A percentile compares a stretch with the other conserved stretches of the same genome.
phyloP scores from a whole-genome alignment of 2,888 invertebrate species.

The Stomorhina lunata region DNA sequence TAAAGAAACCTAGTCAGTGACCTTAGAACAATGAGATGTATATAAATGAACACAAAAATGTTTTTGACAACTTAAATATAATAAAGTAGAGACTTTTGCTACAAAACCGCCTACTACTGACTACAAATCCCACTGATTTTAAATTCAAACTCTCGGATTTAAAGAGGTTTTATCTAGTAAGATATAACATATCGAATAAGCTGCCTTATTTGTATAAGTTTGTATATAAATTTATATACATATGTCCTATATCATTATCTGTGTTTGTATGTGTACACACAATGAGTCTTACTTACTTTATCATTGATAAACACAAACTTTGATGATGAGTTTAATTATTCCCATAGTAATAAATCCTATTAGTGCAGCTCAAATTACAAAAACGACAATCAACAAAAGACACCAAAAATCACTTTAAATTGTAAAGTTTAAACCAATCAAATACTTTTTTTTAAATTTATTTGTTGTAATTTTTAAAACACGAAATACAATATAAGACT shows the following conservation, averaged over 20 bases:
- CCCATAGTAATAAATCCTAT: slow-evolving; percentile 32
- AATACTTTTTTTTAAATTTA: background rate
- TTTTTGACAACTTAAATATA: no score
- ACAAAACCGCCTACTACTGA: no score
- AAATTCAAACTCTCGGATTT: no score
- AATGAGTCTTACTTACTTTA: slow-evolving; percentile 25
- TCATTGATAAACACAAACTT: background rate
- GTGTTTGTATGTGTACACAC: background rate
- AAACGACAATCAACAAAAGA: background rate
- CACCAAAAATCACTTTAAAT: background rate
- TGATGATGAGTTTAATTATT: slow-evolving; percentile 11
- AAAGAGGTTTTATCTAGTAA: no score
- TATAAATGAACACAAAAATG: no score
- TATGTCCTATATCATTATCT: background rate
- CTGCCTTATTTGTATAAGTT: no score
- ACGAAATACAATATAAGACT: no score
- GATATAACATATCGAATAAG: no score
- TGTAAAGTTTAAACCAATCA: background rate
- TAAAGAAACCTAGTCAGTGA: no score
- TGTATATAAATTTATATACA: background rate
- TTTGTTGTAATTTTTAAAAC: background rate
- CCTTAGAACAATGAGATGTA: no score
- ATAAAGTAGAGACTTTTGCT: no score
- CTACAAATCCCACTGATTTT: no score
- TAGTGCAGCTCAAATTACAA: background rate